Evolutionary conservation across 1,140 invertebrate genomes (phyloP).

Genomic region (Drosophila jambulina): DNA sequence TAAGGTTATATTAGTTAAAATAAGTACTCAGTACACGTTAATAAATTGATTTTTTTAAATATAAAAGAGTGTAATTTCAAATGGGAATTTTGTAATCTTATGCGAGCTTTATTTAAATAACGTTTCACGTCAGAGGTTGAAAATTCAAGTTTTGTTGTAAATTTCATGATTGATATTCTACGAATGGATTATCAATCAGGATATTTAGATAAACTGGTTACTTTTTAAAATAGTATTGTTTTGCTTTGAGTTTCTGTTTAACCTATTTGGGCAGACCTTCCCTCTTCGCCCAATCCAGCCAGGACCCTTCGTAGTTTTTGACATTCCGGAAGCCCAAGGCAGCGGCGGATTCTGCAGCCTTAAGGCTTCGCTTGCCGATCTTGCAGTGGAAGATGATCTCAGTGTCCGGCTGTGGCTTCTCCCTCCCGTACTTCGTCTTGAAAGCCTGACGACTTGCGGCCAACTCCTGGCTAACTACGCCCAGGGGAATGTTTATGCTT

Average conservation of each 20-base stretch:
- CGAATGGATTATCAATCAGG: too few relatives aligned
- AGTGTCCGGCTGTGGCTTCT: conserved; percentile 86
- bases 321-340: conserved; percentile 87
- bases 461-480: conserved; percentile 66
- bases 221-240: background rate
- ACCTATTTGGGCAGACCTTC: conserved; percentile 85
- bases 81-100: background rate
- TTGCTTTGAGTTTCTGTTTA: background rate
- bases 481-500: conserved; percentile 90
- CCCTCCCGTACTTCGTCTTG: conserved; percentile 83
- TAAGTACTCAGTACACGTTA: conserved; percentile 27
- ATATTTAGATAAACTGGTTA: background rate
- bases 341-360: conserved; percentile 86
- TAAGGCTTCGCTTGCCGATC: conserved; percentile 87
- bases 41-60: conserved; percentile 20
- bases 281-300: conserved; percentile 86
- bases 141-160: background rate
- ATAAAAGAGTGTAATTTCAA: background rate
- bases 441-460: conserved; percentile 83
- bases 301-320: conserved; percentile 77
- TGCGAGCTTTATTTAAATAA: background rate
- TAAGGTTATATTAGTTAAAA: background rate
- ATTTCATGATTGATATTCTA: too few relatives aligned
- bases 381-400: conserved; percentile 88
- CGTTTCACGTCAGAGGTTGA: too few relatives aligned